Percentiles rank a stretch among this genome's conserved stretches.
These are phyloP conservation scores for Ephialtes manifestator DNA, from an alignment of 2,888 invertebrate genomes.

Conservation along the genomic window DNA sequence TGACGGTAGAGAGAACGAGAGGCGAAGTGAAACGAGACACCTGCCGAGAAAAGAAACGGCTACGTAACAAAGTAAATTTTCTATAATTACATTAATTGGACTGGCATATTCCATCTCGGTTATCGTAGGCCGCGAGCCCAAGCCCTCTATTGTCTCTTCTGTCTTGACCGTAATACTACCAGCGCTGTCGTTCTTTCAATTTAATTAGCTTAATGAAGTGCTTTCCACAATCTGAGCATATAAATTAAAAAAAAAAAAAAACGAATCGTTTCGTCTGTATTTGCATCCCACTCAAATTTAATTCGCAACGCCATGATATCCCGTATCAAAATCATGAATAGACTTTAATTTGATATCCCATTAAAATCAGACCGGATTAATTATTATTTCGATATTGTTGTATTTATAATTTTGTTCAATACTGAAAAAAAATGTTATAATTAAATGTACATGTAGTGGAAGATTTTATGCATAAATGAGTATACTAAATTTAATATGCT, in stretches of 20 bases:
- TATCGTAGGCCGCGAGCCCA: neutral
- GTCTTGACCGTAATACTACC: constrained; percentile 1
- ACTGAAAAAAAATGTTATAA: no score
- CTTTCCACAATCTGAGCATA: neutral
- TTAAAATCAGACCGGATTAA: neutral
- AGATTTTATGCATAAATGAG: no score
- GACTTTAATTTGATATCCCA: neutral
- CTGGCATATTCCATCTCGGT: neutral
- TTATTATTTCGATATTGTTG: neutral
- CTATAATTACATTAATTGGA: constrained; percentile 30
- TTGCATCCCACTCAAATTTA: neutral
- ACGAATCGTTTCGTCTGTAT: neutral
- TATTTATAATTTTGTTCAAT: neutral
- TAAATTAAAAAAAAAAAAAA: neutral
- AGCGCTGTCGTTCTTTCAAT: neutral
- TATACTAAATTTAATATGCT: no score
- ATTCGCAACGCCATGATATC: neutral
- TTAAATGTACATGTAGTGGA: no score
- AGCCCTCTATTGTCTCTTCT: constrained; percentile 17
- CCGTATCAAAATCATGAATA: neutral
- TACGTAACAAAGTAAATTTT: constrained; percentile 24
- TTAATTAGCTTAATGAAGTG: constrained; percentile 16
- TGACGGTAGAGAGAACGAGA: neutral
- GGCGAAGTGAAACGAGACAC: neutral
- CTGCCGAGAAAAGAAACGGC: constrained; percentile 3